A percentile compares a stretch with the other conserved stretches of the same genome.
These are phyloP conservation scores for Dynastes hyllus DNA, from an alignment of 2,888 invertebrate genomes.

Conservation along the genomic window DNA sequence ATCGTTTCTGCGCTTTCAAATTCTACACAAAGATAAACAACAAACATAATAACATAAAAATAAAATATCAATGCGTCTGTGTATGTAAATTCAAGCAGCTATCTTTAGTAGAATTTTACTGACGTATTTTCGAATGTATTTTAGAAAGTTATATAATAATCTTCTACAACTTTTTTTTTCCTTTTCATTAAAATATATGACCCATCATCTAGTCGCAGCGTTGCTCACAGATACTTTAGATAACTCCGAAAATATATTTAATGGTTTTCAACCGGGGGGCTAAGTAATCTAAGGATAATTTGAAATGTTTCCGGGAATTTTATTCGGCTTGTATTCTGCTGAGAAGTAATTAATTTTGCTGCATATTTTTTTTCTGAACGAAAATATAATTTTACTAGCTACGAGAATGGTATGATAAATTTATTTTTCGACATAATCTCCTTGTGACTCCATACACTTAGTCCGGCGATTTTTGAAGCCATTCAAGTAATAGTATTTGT, in stretches of 20 bases:
- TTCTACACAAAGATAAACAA: constrained; percentile 12
- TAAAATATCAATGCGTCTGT: background rate
- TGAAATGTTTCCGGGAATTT: too few relatives aligned
- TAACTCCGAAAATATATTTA: constrained; percentile 18
- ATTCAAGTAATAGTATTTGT: too few relatives aligned
- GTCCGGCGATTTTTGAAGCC: too few relatives aligned
- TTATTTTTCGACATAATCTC: too few relatives aligned
- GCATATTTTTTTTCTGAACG: too few relatives aligned
- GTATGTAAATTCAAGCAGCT: background rate
- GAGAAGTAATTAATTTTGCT: too few relatives aligned
- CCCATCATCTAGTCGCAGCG: background rate
- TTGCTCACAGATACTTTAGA: constrained; percentile 17
- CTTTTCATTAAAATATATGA: constrained; percentile 5
- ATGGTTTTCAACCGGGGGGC: background rate
- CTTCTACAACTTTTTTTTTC: background rate
- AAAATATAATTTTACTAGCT: too few relatives aligned
- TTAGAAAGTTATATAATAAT: constrained; percentile 31
- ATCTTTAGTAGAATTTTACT: background rate
- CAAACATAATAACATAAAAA: too few relatives aligned
- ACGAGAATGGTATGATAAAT: too few relatives aligned
- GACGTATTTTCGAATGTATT: constrained; percentile 20
- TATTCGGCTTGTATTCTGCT: too few relatives aligned
- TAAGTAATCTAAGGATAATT: too few relatives aligned
- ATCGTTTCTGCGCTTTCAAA: background rate
- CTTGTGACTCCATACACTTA: too few relatives aligned